Base-by-base conservation (phyloP, 1,140 invertebrate species). In the Drosophila teissieri region DNA sequence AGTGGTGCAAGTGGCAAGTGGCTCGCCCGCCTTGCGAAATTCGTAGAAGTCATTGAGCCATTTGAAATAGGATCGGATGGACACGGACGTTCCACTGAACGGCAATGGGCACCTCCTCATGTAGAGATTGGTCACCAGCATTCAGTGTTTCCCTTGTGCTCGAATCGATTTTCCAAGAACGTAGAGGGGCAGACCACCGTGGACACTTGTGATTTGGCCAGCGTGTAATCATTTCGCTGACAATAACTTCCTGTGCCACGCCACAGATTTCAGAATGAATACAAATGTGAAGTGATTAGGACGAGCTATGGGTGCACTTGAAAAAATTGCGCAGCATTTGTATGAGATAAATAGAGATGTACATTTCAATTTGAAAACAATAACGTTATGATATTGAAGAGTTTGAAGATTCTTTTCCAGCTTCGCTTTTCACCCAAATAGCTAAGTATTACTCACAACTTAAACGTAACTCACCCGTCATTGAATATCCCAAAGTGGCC, bases 31-130 rank as follows among this genome's bases (percentile, higher is more conserved):
- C 24, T 72, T 76, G 74, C 73, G 48, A 77, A 77, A 77, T 77
- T 77, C 74, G 73, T 77, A 68, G 74, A 77, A 77, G 53, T 76
- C 74, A 77, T 77, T 77, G 74, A 57, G 67, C 62, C 62, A 75
- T 77, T 76, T 76, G 73, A 77, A 77, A 77, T 77, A 76, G 74
- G 74, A 77, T 77, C 61, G 54, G 39, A 42, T 62, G 14, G 52
- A 24, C 19, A 31, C n/a, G 65, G 65, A 34, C 42, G 49, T 77
- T 77, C 72, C 49, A 37, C 36, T 60, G 39, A 46, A 31, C 11
- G n/a, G 19, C 34, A 17, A 31, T 55, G 34, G 62, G 11, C 22
- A 61, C 40, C 62, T 63, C 55, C 5, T 34, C 27, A 24, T n/a
- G 17, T 10, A 31, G 14, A 10, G 68, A 34, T 27, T 24, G 67